phyloP scores from a whole-genome alignment of 2,797 vertebrate species.

The Acrocephalus scirpaceus region DNA sequence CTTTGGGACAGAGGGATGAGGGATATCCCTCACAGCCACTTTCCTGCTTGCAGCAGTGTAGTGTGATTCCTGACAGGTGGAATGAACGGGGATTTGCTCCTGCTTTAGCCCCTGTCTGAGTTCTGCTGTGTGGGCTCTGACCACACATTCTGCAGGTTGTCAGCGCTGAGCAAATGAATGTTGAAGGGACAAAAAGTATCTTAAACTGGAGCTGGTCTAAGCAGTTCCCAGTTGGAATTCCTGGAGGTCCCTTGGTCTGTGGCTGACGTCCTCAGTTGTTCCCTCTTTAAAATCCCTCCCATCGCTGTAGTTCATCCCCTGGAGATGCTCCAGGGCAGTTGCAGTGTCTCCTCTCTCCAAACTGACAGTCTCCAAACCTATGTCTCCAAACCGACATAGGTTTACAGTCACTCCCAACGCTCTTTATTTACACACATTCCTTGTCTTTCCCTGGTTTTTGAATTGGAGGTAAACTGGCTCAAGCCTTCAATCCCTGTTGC shows the following conservation, averaged over 20 bases:
- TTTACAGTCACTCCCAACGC: neutral
- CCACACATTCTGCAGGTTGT: neutral
- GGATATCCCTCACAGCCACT: rapidly evolving
- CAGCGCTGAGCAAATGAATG: neutral
- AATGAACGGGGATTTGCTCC: neutral
- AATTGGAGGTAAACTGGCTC: neutral
- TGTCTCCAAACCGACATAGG: neutral
- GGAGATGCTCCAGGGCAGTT: neutral
- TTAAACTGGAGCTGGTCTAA: neutral
- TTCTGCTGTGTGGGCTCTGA: neutral
- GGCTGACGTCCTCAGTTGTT: rapidly evolving
- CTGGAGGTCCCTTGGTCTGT: neutral
- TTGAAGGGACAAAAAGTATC: neutral
- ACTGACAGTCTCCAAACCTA: neutral
- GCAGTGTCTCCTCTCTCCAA: neutral
- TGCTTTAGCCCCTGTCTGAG: neutral
- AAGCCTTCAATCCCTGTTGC: neutral
- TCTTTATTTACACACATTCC: neutral
- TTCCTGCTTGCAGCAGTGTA: neutral
- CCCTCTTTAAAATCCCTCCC: neutral
- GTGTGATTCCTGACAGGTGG: neutral
- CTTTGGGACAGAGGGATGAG: neutral
- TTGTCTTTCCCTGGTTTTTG: neutral
- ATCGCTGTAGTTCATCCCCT: neutral
- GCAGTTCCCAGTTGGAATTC: rapidly evolving